A percentile compares a stretch with the other conserved stretches of the same genome.
Evolutionary conservation across 2,797 vertebrate genomes (phyloP).

Genomic region (Galagoides demidoff): DNA sequence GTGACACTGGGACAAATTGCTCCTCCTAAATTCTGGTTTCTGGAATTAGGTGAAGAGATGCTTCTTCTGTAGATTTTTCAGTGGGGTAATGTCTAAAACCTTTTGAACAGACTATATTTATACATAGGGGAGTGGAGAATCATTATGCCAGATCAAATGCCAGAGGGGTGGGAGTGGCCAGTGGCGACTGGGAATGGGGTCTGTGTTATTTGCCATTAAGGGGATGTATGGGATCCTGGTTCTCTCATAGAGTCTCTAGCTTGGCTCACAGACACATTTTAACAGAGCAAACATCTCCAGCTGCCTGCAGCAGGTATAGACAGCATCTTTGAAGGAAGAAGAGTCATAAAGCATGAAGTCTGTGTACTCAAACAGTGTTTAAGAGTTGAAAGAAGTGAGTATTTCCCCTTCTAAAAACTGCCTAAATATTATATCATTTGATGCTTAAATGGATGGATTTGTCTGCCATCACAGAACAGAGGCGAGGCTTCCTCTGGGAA

Average conservation of each 20-base stretch:
- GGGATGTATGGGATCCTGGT: neutral
- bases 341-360: neutral
- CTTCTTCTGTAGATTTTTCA: neutral
- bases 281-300: neutral
- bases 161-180: neutral
- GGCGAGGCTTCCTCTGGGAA: neutral
- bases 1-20: neutral
- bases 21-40: neutral
- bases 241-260: neutral
- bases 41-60: neutral
- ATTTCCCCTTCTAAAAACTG: neutral
- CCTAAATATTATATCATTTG: neutral
- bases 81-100: neutral
- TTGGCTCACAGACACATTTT: neutral
- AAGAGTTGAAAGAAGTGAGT: neutral
- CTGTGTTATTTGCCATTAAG: neutral
- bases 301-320: neutral
- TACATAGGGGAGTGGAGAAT: neutral
- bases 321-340: neutral
- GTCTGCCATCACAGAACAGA: neutral
- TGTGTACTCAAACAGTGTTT: neutral
- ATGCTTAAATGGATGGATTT: neutral
- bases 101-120: neutral
- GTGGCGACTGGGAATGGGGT: neutral
- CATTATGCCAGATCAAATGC: too few species aligned